Evolutionary conservation across 2,113 vertebrate genomes (phyloP), one percentile per base, ranked within the genome.

Genomic region (Apaloderma vittatum): DNA sequence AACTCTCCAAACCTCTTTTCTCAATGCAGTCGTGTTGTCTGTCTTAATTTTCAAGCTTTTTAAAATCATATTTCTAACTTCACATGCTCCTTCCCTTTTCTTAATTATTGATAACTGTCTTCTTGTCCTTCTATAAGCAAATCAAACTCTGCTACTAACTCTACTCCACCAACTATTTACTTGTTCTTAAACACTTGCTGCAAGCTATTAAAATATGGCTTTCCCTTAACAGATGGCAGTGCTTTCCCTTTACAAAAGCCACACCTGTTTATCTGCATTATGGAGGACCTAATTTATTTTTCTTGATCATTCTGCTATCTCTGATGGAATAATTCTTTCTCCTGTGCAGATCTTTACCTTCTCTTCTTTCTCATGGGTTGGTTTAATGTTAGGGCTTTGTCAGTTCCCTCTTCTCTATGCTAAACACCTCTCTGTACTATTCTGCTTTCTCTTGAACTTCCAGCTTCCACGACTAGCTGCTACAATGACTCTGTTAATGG

Each of bases 281-380:
- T 89, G 37, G 91, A 96, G 76, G 73, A 84, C 40, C 49, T 89
- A 81, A 94, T 91, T 96, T 91, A 61, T 93, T 95, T 86, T 93
- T 94, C 93, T 86, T 91, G 72, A 91, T 87, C 34, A 75, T 93
- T 89, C 72, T 93, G 7, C 76, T 94, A 15, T 40, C 80, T 87
- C 81, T 91, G 78, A 94, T 78, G 89, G 86, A 91, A 91, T 94
- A 91, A 94, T 94, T 95, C 57, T 89, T 95, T 89, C 46, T 95
- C 48, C 36, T 76, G 27, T 82, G 30, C 27, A 62, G 36, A 68
- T 72, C 62, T 82, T 75, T 91, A 52, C 45, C 48, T 84, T 82
- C 84, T 52, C 63, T 16, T 59, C 23, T 83, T 85, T 5, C 30
- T 81, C 8, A 11, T 48, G n/a, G 21, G 45, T 61, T 78, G 16